Base-by-base conservation (phyloP, 2,797 vertebrate genomes). In the Meda fulgida region DNA sequence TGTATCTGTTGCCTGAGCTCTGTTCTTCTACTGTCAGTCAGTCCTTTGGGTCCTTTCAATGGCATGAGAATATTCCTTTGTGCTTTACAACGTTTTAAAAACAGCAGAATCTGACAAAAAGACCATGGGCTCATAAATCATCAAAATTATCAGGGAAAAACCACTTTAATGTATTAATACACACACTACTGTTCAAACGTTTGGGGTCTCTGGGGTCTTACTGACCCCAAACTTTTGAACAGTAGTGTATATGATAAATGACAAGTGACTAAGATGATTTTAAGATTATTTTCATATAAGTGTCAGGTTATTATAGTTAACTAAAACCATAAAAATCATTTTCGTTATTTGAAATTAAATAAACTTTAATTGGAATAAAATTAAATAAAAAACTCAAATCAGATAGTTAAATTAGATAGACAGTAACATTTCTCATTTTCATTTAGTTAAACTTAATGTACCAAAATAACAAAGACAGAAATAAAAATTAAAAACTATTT, bases 1-100 rank as follows among this genome's bases (percentile, higher is more conserved):
- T 98, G 96, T 89, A 97, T 95, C 93, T 95, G 94, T 87, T 92
- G 93, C 90, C 95, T 95, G 31, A 99, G 94, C 88, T 96, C 94
- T 11, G 88, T 87, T 91, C 96, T 96, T 75, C 87, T 93, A 83
- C 93, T 94, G 91, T 97, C 97, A 0, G 94, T 95, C 89, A 98
- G 93, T 87, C 95, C 94, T 60, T 51, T 92, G 81, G 94, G 93
- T 85, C 92, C 94, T 89, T 94, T 96, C 95, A 96, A 96, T 81
- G 93, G 73, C 63, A 89, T 83, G 66, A 94, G 89, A 7, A 43
- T 78, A 80, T 89, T 93, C 65, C 89, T 95, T 34, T 89, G 92
- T 14, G 92, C 94, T 83, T 6, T 91, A 0, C 89, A 89, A 66
- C 92, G 95, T 84, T 95, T 93, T 87, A 99, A 91, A 88, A 98